phyloP scores from a whole-genome alignment of 2,113 vertebrate species.

The Pipra filicauda region DNA sequence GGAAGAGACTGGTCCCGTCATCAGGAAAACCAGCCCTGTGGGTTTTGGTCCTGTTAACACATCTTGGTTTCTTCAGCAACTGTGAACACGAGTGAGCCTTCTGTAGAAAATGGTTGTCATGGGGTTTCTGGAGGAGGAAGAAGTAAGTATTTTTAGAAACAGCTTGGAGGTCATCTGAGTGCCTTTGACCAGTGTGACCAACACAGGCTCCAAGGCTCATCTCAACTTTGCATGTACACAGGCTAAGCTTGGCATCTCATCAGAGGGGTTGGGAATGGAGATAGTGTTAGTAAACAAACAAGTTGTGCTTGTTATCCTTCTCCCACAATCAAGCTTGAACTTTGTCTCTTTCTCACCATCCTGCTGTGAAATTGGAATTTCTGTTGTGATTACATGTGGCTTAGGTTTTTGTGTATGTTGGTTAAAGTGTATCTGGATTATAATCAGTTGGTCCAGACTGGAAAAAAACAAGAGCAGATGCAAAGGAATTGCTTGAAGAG shows the following conservation, averaged over 20 bases:
- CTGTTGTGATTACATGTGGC: neutral
- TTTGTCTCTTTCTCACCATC: conserved; percentile 24
- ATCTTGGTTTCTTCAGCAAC: neutral
- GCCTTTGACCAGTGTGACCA: neutral
- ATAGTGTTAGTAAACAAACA: conserved; percentile 24
- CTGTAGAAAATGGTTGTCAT: neutral
- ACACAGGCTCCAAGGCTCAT: neutral
- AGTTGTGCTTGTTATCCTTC: neutral
- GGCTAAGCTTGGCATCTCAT: neutral
- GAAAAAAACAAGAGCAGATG: neutral
- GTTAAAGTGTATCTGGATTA: neutral
- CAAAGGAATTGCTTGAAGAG: neutral
- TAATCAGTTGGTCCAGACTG: neutral
- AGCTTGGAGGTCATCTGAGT: neutral
- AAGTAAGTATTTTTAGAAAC: neutral
- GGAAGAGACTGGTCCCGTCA: neutral
- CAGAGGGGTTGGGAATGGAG: neutral
- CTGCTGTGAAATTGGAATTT: conserved; percentile 25
- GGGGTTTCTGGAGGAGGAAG: neutral
- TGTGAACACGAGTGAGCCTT: neutral
- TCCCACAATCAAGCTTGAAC: conserved; percentile 10
- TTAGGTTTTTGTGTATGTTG: conserved; percentile 13
- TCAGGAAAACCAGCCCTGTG: neutral
- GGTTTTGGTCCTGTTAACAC: neutral
- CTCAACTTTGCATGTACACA: neutral